phyloP scores from a whole-genome alignment of 2,113 vertebrate species.

The Tychaedon coryphoeus region DNA sequence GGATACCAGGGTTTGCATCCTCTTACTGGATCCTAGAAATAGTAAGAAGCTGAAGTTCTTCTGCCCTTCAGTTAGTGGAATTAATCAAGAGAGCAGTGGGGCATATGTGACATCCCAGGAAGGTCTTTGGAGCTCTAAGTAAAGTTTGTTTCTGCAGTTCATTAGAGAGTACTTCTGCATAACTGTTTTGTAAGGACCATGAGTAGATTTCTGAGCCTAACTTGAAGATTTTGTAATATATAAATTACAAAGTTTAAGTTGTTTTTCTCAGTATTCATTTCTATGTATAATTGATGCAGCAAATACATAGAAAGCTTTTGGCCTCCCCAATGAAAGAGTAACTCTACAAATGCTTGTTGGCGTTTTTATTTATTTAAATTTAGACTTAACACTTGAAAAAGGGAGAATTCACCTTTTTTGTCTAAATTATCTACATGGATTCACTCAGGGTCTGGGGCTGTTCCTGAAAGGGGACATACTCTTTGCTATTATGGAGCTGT shows the following conservation, averaged over 20 bases:
- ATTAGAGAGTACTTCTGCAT: not conserved
- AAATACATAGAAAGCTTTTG: not conserved
- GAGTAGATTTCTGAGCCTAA: not conserved
- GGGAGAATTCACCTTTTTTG: not conserved
- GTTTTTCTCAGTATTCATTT: not conserved
- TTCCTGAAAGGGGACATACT: not conserved
- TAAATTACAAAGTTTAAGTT: not conserved
- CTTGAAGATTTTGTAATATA: not conserved
- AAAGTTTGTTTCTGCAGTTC: not conserved
- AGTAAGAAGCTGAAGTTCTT: not conserved
- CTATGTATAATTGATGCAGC: not conserved
- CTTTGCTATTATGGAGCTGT: not conserved
- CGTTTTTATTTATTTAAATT: conserved; percentile 27
- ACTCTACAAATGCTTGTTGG: not conserved
- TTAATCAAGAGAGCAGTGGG: not conserved
- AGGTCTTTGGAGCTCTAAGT: not conserved
- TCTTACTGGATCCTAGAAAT: not conserved
- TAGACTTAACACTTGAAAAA: not conserved
- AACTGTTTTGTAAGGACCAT: not conserved
- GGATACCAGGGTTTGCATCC: not conserved
- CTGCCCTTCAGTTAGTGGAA: not conserved
- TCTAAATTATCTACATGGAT: not conserved
- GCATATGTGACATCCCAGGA: not conserved
- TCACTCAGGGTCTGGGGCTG: not conserved
- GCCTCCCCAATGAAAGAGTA: not conserved